Percentiles rank a stretch among this genome's conserved stretches.
These are phyloP conservation scores for Tipula helvola DNA, from an alignment of 2,888 invertebrate species.

Conservation along the genomic window DNA sequence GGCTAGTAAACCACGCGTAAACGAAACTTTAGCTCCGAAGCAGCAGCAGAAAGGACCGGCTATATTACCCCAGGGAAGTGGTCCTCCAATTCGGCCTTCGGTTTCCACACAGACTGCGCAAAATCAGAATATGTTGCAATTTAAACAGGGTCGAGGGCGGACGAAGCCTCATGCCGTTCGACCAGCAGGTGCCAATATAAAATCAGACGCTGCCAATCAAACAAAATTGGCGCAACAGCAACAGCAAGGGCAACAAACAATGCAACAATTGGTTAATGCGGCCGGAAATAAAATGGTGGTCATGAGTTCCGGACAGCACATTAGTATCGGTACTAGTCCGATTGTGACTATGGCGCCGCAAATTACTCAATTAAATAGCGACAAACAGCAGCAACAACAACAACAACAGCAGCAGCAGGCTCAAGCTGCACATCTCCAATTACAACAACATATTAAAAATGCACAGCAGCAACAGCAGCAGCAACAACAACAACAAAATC, in stretches of 20 bases:
- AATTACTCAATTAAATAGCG: slow-evolving; percentile 32
- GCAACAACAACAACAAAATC: slow-evolving; percentile 37
- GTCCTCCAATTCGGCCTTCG: slow-evolving; percentile 55
- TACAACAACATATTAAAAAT: slow-evolving; percentile 36
- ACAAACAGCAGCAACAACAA: slow-evolving; percentile 25
- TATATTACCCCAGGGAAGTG: slow-evolving; percentile 47
- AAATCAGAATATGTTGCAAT: slow-evolving; percentile 32
- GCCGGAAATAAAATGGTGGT: slow-evolving; percentile 39
- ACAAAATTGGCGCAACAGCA: slow-evolving; percentile 29
- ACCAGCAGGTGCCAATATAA: slow-evolving; percentile 50
- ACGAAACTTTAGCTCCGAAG: slow-evolving; percentile 43
- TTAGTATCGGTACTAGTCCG: slow-evolving; percentile 22
- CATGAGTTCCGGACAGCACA: slow-evolving; percentile 33
- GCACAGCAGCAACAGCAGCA: slow-evolving; percentile 39
- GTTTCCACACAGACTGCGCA: slow-evolving; percentile 70
- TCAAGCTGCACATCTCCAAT: slow-evolving; percentile 28
- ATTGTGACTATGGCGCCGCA: slow-evolving; percentile 18
- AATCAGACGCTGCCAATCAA: slow-evolving; percentile 54
- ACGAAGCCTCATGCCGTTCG: slow-evolving; percentile 55
- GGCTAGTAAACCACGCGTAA: slow-evolving; percentile 37
- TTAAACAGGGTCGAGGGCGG: slow-evolving; percentile 50
- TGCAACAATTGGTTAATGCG: slow-evolving; percentile 42
- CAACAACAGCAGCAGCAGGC: slow-evolving; percentile 17
- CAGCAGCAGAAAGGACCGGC: slow-evolving; percentile 31
- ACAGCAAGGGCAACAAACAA: slow-evolving; percentile 25